These are phyloP conservation scores for Hylaea fasciaria DNA, from an alignment of 2,888 invertebrate species.

Conservation along the genomic window DNA sequence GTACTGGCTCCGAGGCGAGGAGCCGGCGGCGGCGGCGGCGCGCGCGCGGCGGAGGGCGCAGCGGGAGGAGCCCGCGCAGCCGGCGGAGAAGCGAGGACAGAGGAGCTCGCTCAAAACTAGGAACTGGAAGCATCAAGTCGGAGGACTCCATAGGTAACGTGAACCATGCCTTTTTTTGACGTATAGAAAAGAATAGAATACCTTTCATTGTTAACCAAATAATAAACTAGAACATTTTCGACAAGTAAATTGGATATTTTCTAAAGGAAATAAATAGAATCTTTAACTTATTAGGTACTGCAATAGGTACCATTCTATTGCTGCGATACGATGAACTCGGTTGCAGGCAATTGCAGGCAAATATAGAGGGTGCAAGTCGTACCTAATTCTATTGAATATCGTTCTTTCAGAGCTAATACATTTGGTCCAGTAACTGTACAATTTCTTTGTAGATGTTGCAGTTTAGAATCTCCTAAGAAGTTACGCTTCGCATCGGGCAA, in stretches of 20 bases:
- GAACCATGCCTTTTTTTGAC: background rate
- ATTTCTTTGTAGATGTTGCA: slow-evolving; percentile 87
- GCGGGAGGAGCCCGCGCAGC: slow-evolving; percentile 47
- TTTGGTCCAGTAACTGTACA: background rate
- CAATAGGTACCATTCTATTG: too few relatives aligned
- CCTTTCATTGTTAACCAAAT: too few relatives aligned
- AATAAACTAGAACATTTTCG: too few relatives aligned
- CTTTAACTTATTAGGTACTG: too few relatives aligned
- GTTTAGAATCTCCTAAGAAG: slow-evolving; percentile 93
- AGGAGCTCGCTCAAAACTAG: slow-evolving; percentile 88
- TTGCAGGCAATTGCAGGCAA: too few relatives aligned
- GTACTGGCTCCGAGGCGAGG: slow-evolving; percentile 93
- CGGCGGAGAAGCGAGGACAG: slow-evolving; percentile 61
- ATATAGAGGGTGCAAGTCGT: too few relatives aligned
- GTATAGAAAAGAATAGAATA: background rate
- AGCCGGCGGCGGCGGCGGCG: slow-evolving; percentile 83
- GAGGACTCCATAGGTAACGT: slow-evolving; percentile 82
- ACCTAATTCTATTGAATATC: too few relatives aligned
- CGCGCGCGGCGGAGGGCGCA: slow-evolving; percentile 58
- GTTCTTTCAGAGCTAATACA: too few relatives aligned
- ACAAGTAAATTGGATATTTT: too few relatives aligned
- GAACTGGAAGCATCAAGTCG: slow-evolving; percentile 81
- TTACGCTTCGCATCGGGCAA: slow-evolving; percentile 91
- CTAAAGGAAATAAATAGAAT: too few relatives aligned
- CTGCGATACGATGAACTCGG: too few relatives aligned